Evolutionary conservation across 2,888 invertebrate species (phyloP).

Genomic region (Adineta ricciae): DNA sequence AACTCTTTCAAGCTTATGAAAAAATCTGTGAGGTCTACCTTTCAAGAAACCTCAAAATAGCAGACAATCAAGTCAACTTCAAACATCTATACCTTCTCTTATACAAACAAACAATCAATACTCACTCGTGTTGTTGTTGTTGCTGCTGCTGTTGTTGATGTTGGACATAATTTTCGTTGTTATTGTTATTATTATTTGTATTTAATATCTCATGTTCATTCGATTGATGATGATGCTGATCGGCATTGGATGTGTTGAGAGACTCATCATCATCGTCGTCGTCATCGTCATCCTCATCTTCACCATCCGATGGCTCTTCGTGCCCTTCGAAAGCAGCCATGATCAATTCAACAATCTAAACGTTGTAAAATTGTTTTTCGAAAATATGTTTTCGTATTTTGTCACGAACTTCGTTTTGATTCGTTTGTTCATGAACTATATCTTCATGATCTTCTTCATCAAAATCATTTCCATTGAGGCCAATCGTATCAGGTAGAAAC

Average conservation of each 20-base stretch:
- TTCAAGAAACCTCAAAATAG: neutral
- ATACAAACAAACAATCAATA: neutral
- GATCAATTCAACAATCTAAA: conserved; percentile 1
- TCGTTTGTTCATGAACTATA: neutral
- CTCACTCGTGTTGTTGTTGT: neutral
- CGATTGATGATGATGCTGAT: neutral
- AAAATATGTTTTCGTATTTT: neutral
- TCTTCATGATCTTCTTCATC: conserved; percentile 21
- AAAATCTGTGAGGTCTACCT: neutral
- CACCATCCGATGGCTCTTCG: neutral
- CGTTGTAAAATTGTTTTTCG: neutral
- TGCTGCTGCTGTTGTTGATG: neutral
- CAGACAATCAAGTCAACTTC: neutral
- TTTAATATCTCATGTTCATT: neutral
- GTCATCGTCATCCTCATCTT: neutral
- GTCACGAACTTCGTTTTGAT: conserved; percentile 10
- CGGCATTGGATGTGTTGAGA: neutral
- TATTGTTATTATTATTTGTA: neutral
- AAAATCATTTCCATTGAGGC: neutral
- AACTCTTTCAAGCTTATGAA: no score
- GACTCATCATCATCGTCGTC: neutral
- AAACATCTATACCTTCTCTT: neutral
- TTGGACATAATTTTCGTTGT: neutral
- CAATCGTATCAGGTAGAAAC: neutral
- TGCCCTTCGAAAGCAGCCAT: conserved; percentile 17